These are phyloP conservation scores for Leucophenga varia DNA, from an alignment of 1,140 invertebrate species.

Conservation along the genomic window DNA sequence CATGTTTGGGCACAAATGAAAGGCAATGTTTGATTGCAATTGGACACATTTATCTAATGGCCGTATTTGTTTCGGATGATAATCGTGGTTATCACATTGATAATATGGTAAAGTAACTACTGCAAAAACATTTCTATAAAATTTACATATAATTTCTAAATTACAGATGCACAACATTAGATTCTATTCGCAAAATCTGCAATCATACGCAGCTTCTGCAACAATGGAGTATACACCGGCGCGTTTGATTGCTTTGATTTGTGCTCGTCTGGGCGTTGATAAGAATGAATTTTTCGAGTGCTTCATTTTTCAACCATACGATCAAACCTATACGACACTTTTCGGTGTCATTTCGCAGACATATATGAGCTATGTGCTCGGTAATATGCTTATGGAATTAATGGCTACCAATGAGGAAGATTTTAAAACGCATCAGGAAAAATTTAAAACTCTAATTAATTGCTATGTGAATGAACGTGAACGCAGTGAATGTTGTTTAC, in stretches of 20 bases:
- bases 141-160: neutral
- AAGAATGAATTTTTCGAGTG: slow-evolving; percentile 41
- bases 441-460: slow-evolving; percentile 38
- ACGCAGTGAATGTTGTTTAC: slow-evolving; percentile 34
- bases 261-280: slow-evolving; percentile 27
- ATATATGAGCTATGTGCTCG: slow-evolving; percentile 45
- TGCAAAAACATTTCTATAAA: neutral
- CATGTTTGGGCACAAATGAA: slow-evolving; percentile 7
- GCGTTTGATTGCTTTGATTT: slow-evolving; percentile 41
- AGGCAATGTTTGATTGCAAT: slow-evolving; percentile 25
- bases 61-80: slow-evolving; percentile 39
- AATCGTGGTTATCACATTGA: slow-evolving; percentile 45
- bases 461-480: slow-evolving; percentile 41
- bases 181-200: slow-evolving; percentile 37
- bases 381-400: slow-evolving; percentile 42
- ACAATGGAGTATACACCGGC: slow-evolving; percentile 36
- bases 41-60: slow-evolving; percentile 39
- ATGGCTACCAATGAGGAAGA: slow-evolving; percentile 45
- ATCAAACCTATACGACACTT: slow-evolving; percentile 25
- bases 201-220: slow-evolving; percentile 1
- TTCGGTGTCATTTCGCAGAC: slow-evolving; percentile 46
- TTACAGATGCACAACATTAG: slow-evolving; percentile 46
- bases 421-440: slow-evolving; percentile 23
- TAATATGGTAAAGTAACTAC: slow-evolving; percentile 30
- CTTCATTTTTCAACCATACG: slow-evolving; percentile 36